Base-by-base conservation (phyloP, 64 coral and sea anemone genomes). In the Platygyra sinensis region DNA sequence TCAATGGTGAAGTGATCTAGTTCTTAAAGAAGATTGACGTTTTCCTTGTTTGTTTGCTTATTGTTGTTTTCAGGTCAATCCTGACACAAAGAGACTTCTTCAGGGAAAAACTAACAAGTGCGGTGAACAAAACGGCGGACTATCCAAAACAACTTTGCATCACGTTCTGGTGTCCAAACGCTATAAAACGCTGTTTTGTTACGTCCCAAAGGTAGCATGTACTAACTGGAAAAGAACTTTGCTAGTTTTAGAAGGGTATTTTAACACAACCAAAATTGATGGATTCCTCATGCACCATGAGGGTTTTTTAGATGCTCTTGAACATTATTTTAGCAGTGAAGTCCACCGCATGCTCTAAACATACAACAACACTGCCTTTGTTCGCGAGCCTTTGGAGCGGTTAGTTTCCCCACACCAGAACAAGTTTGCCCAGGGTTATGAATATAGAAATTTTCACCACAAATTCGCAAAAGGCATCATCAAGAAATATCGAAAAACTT, bases 291-390 rank as follows among this genome's bases (percentile, higher is more conserved):
- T 1, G 17, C 50, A 74, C 2, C 7, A 57, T 2, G 31, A 12
- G 6, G 27, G 20, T 2, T 6, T 32, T 7, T 29, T 60, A 75
- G n/a, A 54, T 11, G 24, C 27, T 33, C 52, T 73, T 28, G 5
- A 19, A 63, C 33, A 30, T 71, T 19, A 74, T 61, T 19, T 55
- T 2, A 13, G 27, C 0, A 25, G 10, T 2, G 90, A 79, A 29
- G 91, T 95, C 28, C 17, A 78, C 22, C 77, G 51, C 18, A 85
- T 77, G 20, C 36, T 98, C 1, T 29, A 91, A 49, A 91, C 76
- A 4, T 98, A 93, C 72, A 93, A 87, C 20, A 98, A 95, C 54
- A 93, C 91, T 67, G 16, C 93, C 36, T 95, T 98, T 77, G 93
- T 95, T 22, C 79, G 96, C n/a, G 85, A 98, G 29, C 96, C 96